A percentile compares a stretch with the other conserved stretches of the same genome.
Conservation (phyloP, 2,888 invertebrate species). For the Erebia epiphron region DNA sequence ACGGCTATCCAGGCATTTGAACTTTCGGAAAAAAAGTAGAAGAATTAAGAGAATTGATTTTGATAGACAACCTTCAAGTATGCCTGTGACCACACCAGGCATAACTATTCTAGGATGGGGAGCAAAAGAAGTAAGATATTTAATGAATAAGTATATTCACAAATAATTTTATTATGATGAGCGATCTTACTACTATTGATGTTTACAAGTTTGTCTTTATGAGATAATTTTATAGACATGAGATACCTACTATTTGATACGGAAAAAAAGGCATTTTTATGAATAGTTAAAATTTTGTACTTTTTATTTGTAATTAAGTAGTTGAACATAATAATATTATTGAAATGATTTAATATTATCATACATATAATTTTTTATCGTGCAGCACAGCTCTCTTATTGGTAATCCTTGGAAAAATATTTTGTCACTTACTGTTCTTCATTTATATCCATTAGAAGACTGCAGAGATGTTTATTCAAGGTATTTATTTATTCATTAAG, state of each 20-base stretch:
- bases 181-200: too few species aligned
- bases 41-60: conserved; percentile 60
- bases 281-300: too few species aligned
- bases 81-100: conserved; percentile 53
- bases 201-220: too few species aligned
- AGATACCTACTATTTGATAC: too few species aligned
- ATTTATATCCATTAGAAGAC: conserved; percentile 56
- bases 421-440: conserved; percentile 54
- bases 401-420: conserved; percentile 50
- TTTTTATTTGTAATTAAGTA: too few species aligned
- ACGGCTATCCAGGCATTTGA: conserved; percentile 51
- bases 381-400: conserved; percentile 46
- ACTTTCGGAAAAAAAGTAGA: conserved; percentile 46
- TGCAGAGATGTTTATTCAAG: conserved; percentile 63
- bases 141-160: neutral
- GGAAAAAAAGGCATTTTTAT: too few species aligned
- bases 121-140: conserved; percentile 55
- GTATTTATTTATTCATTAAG: conserved; percentile 32
- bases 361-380: neutral
- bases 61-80: conserved; percentile 47
- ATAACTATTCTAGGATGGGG: conserved; percentile 70
- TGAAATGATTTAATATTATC: neutral
- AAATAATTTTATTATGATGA: neutral
- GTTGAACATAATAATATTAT: too few species aligned
- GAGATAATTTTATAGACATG: too few species aligned